Conservation (phyloP, 2,888 invertebrate species). For the Nebria brevicollis region DNA sequence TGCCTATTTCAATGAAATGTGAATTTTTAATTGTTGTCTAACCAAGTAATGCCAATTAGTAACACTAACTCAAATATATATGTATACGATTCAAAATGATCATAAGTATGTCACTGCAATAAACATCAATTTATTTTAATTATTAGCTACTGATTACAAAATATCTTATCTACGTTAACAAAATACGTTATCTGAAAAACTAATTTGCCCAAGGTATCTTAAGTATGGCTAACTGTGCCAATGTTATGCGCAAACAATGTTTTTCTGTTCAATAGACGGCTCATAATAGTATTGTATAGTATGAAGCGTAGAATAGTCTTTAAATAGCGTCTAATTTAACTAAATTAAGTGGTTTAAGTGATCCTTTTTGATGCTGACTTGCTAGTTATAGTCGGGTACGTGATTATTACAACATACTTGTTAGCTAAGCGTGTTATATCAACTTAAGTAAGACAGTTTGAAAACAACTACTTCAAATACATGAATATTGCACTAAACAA, state of each 20-base stretch:
- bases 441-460: conserved; percentile 10
- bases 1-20: background rate
- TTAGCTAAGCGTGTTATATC: conserved; percentile 7
- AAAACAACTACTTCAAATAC: conserved; percentile 20
- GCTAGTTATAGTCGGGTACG: conserved; percentile 32
- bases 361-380: conserved; percentile 45
- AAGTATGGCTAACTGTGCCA: background rate
- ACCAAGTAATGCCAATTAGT: background rate
- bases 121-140: background rate
- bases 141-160: background rate
- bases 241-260: background rate
- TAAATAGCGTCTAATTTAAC: conserved; percentile 44
- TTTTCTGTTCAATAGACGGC: background rate
- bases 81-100: background rate
- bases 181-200: background rate
- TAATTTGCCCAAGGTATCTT: background rate
- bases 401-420: conserved; percentile 41
- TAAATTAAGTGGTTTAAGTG: conserved; percentile 42
- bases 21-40: background rate
- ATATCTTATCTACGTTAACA: background rate
- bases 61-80: background rate
- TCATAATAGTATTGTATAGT: background rate
- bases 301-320: background rate
- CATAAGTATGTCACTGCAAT: background rate
- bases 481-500: background rate